Base-by-base conservation (phyloP, 2,797 vertebrate species). In the Balearica regulorum region DNA sequence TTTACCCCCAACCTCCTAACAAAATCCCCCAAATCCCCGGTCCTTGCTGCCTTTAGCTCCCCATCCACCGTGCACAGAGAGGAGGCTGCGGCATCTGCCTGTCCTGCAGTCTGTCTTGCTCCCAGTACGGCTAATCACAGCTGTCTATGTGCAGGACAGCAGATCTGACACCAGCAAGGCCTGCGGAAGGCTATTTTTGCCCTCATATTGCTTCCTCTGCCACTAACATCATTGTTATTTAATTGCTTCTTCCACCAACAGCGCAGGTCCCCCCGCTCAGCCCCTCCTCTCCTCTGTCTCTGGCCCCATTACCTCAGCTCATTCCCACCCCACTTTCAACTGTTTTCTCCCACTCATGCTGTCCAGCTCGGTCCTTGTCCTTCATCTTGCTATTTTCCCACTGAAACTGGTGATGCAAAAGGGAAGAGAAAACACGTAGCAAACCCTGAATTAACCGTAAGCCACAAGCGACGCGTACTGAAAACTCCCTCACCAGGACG, bases 401-500 rank as follows among this genome's bases (percentile, higher is more conserved):
- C 2, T 44, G 37, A 68, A 86, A 80, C 2, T 16, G 16, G 12
- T 46, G 44, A 75, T 22, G n/a, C 35, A 62, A 80, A n/a, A 81
- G 46, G 28, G 49, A 83, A 46, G 43, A 48, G 24, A 57, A 78
- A 78, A 58, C 7, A 31, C 0, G 1, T 4, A 83, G 55, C 48
- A 66, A 85, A 79, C 15, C 31, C 31, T 4, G 3, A 53, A 79
- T 39, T 13, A 35, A 43, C 46, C 3, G 0, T 46, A 33, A 72
- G 13, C 25, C 43, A 25, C 31, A 17, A 48, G 16, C 5, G 7
- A 61, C 0, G 0, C 2, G 0, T 17, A 13, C 68, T 31, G 39
- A 83, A 49, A 55, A 39, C 19, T 77, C 37, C 25, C 48, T 70
- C 5, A 2, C 64, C 20, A 53, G 29, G 61, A 68, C 29, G 48